Evolutionary conservation across 1,140 invertebrate species (phyloP).

Genomic region (Aethina tumida): DNA sequence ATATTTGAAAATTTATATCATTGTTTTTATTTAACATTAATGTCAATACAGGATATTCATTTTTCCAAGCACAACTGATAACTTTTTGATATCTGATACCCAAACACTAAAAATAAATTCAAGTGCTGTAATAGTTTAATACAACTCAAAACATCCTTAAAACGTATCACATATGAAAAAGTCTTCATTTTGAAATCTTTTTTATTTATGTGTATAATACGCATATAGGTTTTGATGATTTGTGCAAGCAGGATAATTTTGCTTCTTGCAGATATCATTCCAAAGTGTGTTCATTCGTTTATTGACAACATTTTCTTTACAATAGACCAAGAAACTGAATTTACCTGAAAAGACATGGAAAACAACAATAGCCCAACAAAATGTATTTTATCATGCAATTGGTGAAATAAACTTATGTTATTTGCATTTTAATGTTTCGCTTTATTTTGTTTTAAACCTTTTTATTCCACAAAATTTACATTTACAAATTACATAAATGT

Average conservation of each 20-base stretch:
- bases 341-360: constrained; percentile 25
- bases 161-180: no score
- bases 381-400: constrained; percentile 25
- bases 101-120: no score
- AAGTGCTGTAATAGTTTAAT: no score
- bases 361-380: constrained; percentile 24
- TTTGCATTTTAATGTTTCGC: constrained; percentile 15
- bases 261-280: constrained; percentile 10
- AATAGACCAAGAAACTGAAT: constrained; percentile 20
- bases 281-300: constrained; percentile 14
- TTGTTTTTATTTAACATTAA: constrained; percentile 29
- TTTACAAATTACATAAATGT: no score
- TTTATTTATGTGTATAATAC: no score
- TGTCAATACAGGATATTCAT: constrained; percentile 13
- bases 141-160: no score
- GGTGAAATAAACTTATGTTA: constrained; percentile 26
- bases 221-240: no score
- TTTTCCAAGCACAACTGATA: constrained; percentile 1
- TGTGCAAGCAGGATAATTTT: no score
- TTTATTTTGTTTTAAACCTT: no score
- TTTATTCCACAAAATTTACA: no score
- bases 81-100: neutral
- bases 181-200: no score
- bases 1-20: constrained; percentile 24
- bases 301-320: constrained; percentile 9